Base-by-base conservation (phyloP, 2,113 vertebrate species). In the Acanthisitta chloris region DNA sequence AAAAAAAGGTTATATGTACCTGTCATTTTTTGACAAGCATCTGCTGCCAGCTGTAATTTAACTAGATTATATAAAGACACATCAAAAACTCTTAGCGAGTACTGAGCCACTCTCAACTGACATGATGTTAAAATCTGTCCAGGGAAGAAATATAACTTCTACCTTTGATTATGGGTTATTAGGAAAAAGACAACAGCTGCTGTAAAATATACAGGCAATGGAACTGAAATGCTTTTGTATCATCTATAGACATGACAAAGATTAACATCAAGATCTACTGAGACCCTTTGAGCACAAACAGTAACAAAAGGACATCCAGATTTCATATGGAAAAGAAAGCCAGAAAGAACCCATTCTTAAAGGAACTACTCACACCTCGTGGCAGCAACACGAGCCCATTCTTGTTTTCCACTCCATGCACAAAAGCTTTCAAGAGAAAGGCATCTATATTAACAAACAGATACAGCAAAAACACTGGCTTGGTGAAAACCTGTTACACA, bases 381-480 rank as follows among this genome's bases (percentile, higher is more conserved):
- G 28, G 61, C 20, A 80, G 42, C 26, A 78, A 43, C 14, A 59
- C 29, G 24, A 42, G 46, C 2, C 21, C 40, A 43, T 28, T 71
- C 6, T 52, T 72, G 24, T 34, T 55, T 85, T 64, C 42, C 31
- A 31, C 7, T 34, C 17, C 7, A 67, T 2, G 10, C 7, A 64
- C 21, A 54, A 17, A 29, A 80, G 38, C 10, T 34, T 48, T 17
- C 31, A 76, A 59, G 23, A 86, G 34, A 79, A 52, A 12, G 9
- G 7, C 5, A 73, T 16, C 28, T 46, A 2, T 6, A 42, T 36
- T 17, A 74, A 57, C 9, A 61, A 73, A 31, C 1, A 38, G 4
- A 38, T 45, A 54, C 0, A 16, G 26, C 33, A 85, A 64, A 78
- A 69, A 43, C 25, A 64, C 6, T 0, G 0, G 5, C 2, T 3